phyloP scores from a whole-genome alignment of 2,797 vertebrate genomes.

The Malacoraja senta region DNA sequence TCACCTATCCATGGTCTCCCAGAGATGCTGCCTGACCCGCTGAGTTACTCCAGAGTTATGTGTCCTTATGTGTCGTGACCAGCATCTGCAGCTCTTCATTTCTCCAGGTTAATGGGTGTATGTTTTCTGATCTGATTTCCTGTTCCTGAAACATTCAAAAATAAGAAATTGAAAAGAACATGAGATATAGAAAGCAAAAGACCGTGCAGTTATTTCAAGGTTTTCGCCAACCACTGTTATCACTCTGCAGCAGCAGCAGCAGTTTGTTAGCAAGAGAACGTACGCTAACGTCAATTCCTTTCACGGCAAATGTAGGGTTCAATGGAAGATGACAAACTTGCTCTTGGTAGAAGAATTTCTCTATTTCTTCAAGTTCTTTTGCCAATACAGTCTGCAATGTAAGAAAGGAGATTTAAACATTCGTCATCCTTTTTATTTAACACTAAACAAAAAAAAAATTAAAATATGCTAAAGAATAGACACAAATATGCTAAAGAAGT shows the following conservation, averaged over 20 bases:
- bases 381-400: constrained; percentile 53
- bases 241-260: neutral
- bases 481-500: no score
- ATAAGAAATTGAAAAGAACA: neutral
- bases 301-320: constrained; percentile 47
- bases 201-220: neutral
- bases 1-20: no score
- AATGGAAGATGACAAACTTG: constrained; percentile 54
- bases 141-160: neutral
- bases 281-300: constrained; percentile 51
- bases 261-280: constrained; percentile 40
- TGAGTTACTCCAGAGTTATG: no score
- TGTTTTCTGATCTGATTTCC: neutral
- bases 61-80: no score
- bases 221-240: neutral
- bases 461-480: neutral
- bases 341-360: constrained; percentile 52
- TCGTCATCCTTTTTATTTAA: neutral
- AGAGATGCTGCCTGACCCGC: no score
- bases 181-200: neutral
- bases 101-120: neutral
- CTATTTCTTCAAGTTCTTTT: constrained; percentile 49
- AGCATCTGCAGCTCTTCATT: no score
- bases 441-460: neutral
- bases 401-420: neutral